Evolutionary conservation across 1,140 invertebrate genomes (phyloP).

Genomic region (Drosophila virilis): DNA sequence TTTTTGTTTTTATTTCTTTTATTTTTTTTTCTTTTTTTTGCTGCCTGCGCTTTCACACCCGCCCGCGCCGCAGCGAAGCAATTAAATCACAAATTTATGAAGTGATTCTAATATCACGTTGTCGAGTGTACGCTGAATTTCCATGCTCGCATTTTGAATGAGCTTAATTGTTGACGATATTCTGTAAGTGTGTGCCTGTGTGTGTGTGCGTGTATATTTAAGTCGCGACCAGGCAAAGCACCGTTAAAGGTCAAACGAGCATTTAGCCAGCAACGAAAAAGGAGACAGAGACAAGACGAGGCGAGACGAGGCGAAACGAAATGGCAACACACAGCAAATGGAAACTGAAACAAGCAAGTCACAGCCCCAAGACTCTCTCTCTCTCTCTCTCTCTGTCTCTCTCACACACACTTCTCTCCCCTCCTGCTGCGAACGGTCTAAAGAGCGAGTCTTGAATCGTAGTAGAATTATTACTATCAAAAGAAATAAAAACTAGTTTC

Average conservation of each 20-base stretch:
- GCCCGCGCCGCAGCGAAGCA: constrained; percentile 16
- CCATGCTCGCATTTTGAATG: constrained; percentile 77
- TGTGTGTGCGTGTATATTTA: constrained; percentile 1
- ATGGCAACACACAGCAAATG: constrained; percentile 38
- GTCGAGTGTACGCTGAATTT: constrained; percentile 52
- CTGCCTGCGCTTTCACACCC: constrained; percentile 39
- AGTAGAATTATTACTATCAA: constrained; percentile 70
- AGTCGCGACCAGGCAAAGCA: constrained; percentile 52
- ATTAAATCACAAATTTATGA: constrained; percentile 71
- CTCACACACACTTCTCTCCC: background rate
- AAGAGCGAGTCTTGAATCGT: constrained; percentile 23
- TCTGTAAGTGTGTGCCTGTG: constrained; percentile 13
- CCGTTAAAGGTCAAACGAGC: constrained; percentile 80
- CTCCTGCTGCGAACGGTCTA: background rate
- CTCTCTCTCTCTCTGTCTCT: background rate
- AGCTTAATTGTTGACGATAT: constrained; percentile 77
- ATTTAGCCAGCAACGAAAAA: constrained; percentile 54
- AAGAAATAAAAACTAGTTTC: constrained; percentile 70
- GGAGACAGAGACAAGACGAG: constrained; percentile 18
- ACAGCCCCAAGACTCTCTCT: background rate
- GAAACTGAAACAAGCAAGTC: constrained; percentile 46
- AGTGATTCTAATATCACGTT: constrained; percentile 67
- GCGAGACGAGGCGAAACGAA: constrained; percentile 19
- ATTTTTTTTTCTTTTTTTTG: background rate
- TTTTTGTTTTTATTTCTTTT: constrained; percentile 14